These are phyloP conservation scores for Collichthys lucidus DNA, from an alignment of 2,113 vertebrate genomes.

Conservation along the genomic window DNA sequence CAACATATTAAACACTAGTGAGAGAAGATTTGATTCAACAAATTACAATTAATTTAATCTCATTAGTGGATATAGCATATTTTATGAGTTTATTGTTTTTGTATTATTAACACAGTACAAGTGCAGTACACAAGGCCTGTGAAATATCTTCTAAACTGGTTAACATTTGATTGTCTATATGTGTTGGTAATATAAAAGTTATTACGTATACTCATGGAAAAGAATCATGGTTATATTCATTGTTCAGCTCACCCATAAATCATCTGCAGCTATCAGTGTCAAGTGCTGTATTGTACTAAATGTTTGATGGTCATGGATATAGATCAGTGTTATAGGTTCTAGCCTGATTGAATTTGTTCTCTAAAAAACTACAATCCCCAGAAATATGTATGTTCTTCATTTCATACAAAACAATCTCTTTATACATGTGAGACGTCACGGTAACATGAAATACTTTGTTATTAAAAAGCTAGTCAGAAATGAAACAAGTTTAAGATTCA, in stretches of 20 bases:
- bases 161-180: neutral
- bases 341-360: too few relatives aligned
- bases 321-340: too few relatives aligned
- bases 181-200: neutral
- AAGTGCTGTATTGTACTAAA: neutral
- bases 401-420: neutral
- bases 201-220: neutral
- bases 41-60: neutral
- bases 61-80: neutral
- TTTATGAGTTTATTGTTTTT: neutral
- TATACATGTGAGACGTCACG: neutral
- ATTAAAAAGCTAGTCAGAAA: neutral
- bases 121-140: too few relatives aligned
- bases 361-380: neutral
- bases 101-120: neutral
- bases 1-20: neutral
- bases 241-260: too few relatives aligned
- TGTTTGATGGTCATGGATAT: neutral
- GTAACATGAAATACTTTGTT: neutral
- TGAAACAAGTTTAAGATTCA: neutral
- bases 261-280: neutral
- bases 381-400: neutral
- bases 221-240: too few relatives aligned
- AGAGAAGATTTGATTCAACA: neutral
- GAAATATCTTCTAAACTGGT: too few relatives aligned